Conservation (phyloP, 2,888 invertebrate genomes). For the Conops quadrifasciatus region DNA sequence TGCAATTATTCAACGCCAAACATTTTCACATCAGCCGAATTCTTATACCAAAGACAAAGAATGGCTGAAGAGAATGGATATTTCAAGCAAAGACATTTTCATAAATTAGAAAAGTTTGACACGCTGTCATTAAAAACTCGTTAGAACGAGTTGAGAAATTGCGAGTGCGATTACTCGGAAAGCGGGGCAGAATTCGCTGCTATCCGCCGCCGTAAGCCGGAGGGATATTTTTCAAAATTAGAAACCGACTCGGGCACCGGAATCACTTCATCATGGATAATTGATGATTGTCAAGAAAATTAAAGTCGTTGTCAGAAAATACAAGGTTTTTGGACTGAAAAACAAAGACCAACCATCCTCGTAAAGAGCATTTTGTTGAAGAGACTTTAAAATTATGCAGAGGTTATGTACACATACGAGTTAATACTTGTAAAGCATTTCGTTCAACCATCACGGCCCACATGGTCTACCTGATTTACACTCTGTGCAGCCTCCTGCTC, state of each 20-base stretch:
- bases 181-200: neutral
- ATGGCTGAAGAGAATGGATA: neutral
- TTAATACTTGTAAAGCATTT: too few relatives aligned
- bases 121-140: conserved; percentile 29
- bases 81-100: neutral
- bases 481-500: neutral
- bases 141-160: conserved; percentile 12
- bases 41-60: neutral
- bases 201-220: neutral
- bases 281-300: neutral
- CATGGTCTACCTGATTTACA: too few relatives aligned
- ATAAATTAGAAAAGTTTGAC: conserved; percentile 20
- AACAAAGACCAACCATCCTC: too few relatives aligned
- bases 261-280: neutral
- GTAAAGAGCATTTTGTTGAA: too few relatives aligned
- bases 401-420: too few relatives aligned
- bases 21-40: neutral
- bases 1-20: too few relatives aligned
- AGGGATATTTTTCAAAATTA: neutral
- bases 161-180: neutral
- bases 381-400: too few relatives aligned
- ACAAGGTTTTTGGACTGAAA: too few relatives aligned
- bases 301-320: too few relatives aligned
- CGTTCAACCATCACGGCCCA: too few relatives aligned
- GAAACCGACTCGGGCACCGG: neutral